phyloP scores from a whole-genome alignment of 1,140 invertebrate species.

The Eciton burchellii region DNA sequence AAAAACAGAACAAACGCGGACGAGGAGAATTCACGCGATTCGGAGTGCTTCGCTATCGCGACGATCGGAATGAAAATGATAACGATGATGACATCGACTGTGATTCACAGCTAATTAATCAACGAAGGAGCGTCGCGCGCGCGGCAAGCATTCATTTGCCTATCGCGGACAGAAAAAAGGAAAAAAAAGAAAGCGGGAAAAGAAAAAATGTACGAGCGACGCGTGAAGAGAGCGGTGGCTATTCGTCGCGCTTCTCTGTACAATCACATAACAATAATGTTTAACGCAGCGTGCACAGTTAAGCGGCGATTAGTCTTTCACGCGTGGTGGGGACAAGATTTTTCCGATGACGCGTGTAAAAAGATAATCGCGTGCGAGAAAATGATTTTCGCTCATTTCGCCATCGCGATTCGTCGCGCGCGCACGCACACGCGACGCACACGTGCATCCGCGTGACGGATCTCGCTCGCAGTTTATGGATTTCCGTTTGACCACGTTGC shows the following conservation, averaged over 20 bases:
- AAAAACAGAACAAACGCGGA: too few species aligned
- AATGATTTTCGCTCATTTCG: constrained; percentile 45
- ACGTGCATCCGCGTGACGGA: constrained; percentile 1
- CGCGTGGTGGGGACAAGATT: not conserved
- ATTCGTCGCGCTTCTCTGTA: not conserved
- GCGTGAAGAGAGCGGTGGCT: not conserved
- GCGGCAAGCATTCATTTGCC: not conserved
- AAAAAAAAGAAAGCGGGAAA: not conserved
- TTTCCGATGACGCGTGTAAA: not conserved
- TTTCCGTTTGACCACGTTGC: constrained; percentile 28
- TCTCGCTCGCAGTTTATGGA: constrained; percentile 36
- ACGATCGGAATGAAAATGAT: too few species aligned
- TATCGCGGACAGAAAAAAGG: not conserved
- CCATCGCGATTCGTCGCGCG: not conserved
- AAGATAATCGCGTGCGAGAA: constrained; percentile 1
- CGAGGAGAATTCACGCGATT: too few species aligned
- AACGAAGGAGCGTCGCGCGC: not conserved
- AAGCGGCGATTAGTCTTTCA: not conserved
- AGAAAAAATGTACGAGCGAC: too few species aligned
- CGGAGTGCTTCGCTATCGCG: too few species aligned
- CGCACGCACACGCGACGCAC: not conserved
- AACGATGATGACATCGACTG: not conserved
- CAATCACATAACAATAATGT: not conserved
- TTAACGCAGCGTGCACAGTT: not conserved
- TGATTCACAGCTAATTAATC: not conserved